Percentiles rank a stretch among this genome's conserved stretches.
phyloP scores from a whole-genome alignment of 2,888 invertebrate genomes.

The Lucinisca nassula region DNA sequence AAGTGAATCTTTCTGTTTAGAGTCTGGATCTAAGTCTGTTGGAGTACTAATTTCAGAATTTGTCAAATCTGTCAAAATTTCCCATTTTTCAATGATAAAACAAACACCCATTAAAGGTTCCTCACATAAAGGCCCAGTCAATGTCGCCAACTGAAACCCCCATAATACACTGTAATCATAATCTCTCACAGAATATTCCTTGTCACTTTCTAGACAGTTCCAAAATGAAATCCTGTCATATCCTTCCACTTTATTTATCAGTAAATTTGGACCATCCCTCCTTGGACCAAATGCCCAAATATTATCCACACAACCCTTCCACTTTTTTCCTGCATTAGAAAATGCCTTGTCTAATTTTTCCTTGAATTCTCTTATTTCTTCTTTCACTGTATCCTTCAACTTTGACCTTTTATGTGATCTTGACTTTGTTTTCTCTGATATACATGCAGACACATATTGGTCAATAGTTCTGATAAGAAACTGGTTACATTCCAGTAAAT shows the following conservation, averaged over 20 bases:
- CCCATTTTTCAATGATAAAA: slow-evolving; percentile 96
- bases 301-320: slow-evolving; percentile 88
- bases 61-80: slow-evolving; percentile 59
- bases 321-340: slow-evolving; percentile 90
- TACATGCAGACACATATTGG: slow-evolving; percentile 81
- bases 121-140: slow-evolving; percentile 98
- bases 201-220: slow-evolving; percentile 72
- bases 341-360: slow-evolving; percentile 91
- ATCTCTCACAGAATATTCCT: slow-evolving; percentile 67
- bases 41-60: neutral
- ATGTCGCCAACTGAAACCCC: slow-evolving; percentile 91
- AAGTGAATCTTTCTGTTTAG: neutral
- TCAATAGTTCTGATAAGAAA: slow-evolving; percentile 92
- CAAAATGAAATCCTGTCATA: slow-evolving; percentile 90
- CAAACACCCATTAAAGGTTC: slow-evolving; percentile 98
- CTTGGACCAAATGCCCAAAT: slow-evolving; percentile 98
- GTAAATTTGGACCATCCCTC: slow-evolving; percentile 95
- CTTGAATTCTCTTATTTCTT: slow-evolving; percentile 88
- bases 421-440: slow-evolving; percentile 44
- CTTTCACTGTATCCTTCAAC: slow-evolving; percentile 74
- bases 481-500: slow-evolving; percentile 92
- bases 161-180: slow-evolving; percentile 90
- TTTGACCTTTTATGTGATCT: slow-evolving; percentile 48
- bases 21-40: neutral
- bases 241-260: slow-evolving; percentile 93